Percentiles rank a stretch among this genome's conserved stretches.
Evolutionary conservation across 1,140 invertebrate species (phyloP).

Genomic region (Thaumetopoea pityocampa): DNA sequence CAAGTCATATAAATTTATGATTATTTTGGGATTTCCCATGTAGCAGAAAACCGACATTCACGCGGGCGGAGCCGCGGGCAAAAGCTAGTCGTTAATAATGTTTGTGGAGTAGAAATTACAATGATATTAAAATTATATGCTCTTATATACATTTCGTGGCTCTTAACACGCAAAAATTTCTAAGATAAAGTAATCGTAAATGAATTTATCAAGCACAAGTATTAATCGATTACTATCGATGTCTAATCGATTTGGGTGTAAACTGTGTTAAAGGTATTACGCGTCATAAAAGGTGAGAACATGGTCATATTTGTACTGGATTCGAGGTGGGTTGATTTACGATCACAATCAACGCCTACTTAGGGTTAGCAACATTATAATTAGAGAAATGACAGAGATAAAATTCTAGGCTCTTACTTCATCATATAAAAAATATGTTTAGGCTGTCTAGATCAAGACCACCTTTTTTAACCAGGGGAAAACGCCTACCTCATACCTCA

Average conservation of each 20-base stretch:
- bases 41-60: too few species aligned
- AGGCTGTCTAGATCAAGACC: too few species aligned
- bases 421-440: too few species aligned
- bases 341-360: slow-evolving; percentile 25
- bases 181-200: slow-evolving; percentile 53
- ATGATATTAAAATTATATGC: neutral
- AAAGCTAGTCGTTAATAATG: too few species aligned
- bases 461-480: too few species aligned
- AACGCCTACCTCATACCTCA: too few species aligned
- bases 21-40: too few species aligned
- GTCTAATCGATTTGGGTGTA: slow-evolving; percentile 65
- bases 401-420: too few species aligned
- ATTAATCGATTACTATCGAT: slow-evolving; percentile 59
- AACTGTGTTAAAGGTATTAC: slow-evolving; percentile 43
- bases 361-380: slow-evolving; percentile 4
- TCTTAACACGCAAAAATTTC: slow-evolving; percentile 25
- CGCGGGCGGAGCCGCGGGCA: too few species aligned
- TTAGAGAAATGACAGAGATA: neutral
- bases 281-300: slow-evolving; percentile 30
- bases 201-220: slow-evolving; percentile 46
- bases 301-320: slow-evolving; percentile 55
- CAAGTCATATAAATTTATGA: too few species aligned
- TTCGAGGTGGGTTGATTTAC: slow-evolving; percentile 45
- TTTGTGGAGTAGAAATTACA: too few species aligned
- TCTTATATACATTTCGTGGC: slow-evolving; percentile 13